Percentiles rank a stretch among this genome's conserved stretches.
Evolutionary conservation across 2,888 invertebrate species (phyloP).

Genomic region (Diarsia mendica): DNA sequence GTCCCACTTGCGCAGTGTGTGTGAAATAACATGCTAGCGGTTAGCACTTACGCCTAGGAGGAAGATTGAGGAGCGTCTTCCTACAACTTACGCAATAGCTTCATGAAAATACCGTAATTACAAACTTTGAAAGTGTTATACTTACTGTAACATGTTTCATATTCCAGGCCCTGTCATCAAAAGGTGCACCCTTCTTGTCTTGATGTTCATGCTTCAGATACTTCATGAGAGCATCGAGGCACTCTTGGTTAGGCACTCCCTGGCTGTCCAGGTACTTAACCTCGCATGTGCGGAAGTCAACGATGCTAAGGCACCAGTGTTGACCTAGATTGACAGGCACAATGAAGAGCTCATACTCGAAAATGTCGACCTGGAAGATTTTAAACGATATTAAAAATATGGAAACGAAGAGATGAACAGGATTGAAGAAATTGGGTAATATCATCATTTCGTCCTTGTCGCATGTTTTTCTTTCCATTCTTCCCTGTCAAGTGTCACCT

Average conservation of each 20-base stretch:
- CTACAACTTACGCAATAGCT: background rate
- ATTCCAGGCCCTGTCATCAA: slow-evolving; percentile 93
- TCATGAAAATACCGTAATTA: background rate
- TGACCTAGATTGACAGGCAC: slow-evolving; percentile 98
- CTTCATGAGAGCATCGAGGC: slow-evolving; percentile 92
- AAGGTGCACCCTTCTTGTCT: slow-evolving; percentile 95
- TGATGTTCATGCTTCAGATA: slow-evolving; percentile 96
- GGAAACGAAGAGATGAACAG: background rate
- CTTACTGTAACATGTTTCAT: slow-evolving; percentile 91
- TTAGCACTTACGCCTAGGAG: background rate
- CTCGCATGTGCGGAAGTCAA: slow-evolving; percentile 94
- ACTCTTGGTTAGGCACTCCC: slow-evolving; percentile 94
- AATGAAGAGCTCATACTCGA: slow-evolving; percentile 95
- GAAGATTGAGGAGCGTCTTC: background rate
- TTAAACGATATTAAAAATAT: slow-evolving; percentile 1
- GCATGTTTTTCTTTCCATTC: background rate
- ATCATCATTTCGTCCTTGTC: background rate
- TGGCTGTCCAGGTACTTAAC: slow-evolving; percentile 98
- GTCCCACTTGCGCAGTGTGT: background rate
- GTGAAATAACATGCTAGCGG: background rate
- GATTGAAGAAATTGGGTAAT: background rate
- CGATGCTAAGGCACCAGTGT: slow-evolving; percentile 98
- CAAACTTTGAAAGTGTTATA: background rate
- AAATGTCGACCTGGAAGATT: slow-evolving; percentile 93
- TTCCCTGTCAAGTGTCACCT: background rate